These are phyloP conservation scores for Scaptomyza hsui DNA, from an alignment of 1,140 invertebrate genomes.

Conservation along the genomic window DNA sequence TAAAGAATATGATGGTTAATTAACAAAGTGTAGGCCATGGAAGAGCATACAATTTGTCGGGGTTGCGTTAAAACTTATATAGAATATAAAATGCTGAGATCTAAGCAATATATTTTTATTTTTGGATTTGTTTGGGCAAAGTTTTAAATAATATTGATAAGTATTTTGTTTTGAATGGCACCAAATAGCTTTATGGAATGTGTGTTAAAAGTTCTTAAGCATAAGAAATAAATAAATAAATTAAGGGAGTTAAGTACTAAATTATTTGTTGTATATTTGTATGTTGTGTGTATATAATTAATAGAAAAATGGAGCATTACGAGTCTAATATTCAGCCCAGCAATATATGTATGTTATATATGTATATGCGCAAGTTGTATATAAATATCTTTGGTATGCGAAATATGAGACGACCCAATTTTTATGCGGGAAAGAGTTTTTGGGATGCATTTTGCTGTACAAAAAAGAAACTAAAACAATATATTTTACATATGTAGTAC, in stretches of 20 bases:
- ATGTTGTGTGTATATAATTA: conserved; percentile 9
- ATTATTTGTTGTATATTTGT: conserved; percentile 2
- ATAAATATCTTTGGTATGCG: conserved; percentile 67
- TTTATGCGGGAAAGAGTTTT: not conserved
- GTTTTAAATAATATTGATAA: conserved; percentile 59
- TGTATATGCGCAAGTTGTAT: conserved; percentile 37
- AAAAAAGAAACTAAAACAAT: conserved; percentile 28
- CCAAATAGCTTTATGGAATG: conserved; percentile 69
- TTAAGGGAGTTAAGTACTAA: conserved; percentile 29
- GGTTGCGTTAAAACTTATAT: conserved; percentile 2
- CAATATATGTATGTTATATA: conserved; percentile 36
- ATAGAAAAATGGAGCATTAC: conserved; percentile 29
- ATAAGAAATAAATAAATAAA: conserved; percentile 63
- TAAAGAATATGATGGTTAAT: conserved; percentile 20
- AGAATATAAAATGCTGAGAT: conserved; percentile 38
- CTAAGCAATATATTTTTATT: conserved; percentile 16
- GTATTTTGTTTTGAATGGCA: conserved; percentile 58
- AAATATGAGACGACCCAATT: conserved; percentile 37
- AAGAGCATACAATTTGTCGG: conserved; percentile 19
- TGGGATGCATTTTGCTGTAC: conserved; percentile 30
- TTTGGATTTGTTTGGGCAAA: conserved; percentile 32
- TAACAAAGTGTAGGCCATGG: conserved; percentile 11
- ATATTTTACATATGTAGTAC: not conserved
- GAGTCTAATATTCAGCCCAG: conserved; percentile 53
- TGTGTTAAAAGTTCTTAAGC: conserved; percentile 53